phyloP scores from a whole-genome alignment of 1,140 invertebrate species.

The Ooceraea biroi region DNA sequence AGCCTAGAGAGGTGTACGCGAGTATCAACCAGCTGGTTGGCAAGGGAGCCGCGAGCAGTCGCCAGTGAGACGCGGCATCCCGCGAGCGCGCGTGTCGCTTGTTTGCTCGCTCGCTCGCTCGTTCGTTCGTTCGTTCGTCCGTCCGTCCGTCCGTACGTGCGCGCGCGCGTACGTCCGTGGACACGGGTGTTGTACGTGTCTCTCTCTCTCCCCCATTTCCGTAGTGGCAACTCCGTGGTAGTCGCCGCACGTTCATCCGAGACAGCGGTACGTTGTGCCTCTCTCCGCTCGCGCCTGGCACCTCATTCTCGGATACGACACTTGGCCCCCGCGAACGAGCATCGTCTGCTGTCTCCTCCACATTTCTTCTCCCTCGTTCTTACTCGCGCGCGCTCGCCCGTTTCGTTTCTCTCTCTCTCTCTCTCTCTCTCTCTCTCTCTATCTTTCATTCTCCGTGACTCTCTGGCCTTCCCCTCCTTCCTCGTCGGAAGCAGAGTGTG shows the following conservation, averaged over 20 bases:
- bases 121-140: slow-evolving; percentile 60
- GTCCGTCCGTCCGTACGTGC: slow-evolving; percentile 59
- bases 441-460: slow-evolving; percentile 5
- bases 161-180: slow-evolving; percentile 65
- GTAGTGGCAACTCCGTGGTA: slow-evolving; percentile 1
- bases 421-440: slow-evolving; percentile 37
- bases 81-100: slow-evolving; percentile 79
- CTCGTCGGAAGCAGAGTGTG: not conserved
- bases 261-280: slow-evolving; percentile 13
- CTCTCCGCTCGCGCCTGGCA: slow-evolving; percentile 17
- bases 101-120: slow-evolving; percentile 66
- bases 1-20: slow-evolving; percentile 75
- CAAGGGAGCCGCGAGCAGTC: slow-evolving; percentile 81
- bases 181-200: not conserved
- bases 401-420: slow-evolving; percentile 65
- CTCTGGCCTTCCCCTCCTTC: slow-evolving; percentile 5
- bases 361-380: slow-evolving; percentile 8
- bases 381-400: slow-evolving; percentile 43
- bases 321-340: slow-evolving; percentile 30
- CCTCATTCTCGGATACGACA: slow-evolving; percentile 42
- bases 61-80: slow-evolving; percentile 84
- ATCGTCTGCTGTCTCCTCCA: slow-evolving; percentile 51
- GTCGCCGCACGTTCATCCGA: slow-evolving; percentile 2
- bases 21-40: slow-evolving; percentile 83
- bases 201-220: not conserved